Conservation (phyloP, 2,888 invertebrate genomes). For the Gymnoscelis rufifasciata region DNA sequence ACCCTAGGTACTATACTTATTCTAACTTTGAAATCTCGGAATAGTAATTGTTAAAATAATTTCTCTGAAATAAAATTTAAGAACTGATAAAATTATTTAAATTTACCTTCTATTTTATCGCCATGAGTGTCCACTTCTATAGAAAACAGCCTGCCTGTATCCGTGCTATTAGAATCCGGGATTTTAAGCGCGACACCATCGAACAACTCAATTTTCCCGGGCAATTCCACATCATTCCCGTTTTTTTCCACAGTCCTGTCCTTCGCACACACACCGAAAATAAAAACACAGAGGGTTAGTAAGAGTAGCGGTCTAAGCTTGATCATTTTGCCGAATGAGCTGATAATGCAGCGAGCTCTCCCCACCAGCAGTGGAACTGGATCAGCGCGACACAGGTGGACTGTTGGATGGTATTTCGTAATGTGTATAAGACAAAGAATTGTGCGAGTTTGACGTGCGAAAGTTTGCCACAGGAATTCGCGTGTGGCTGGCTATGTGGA, state of each 20-base stretch:
- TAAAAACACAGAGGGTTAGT: slow-evolving; percentile 30
- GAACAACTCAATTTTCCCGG: slow-evolving; percentile 50
- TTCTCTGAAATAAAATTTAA: no score
- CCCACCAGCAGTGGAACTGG: slow-evolving; percentile 36
- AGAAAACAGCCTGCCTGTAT: slow-evolving; percentile 44
- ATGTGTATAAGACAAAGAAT: slow-evolving; percentile 8
- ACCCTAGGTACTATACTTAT: no score
- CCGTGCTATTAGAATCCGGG: slow-evolving; percentile 44
- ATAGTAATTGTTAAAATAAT: no score
- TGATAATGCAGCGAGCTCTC: slow-evolving; percentile 38
- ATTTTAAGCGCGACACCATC: slow-evolving; percentile 58
- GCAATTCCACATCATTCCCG: slow-evolving; percentile 26
- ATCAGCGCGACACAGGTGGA: slow-evolving; percentile 14
- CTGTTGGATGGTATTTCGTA: slow-evolving; percentile 9
- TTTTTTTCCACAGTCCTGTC: slow-evolving; percentile 30
- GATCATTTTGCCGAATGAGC: slow-evolving; percentile 55
- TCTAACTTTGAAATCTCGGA: no score
- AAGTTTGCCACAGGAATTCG: slow-evolving; percentile 23
- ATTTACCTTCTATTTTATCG: slow-evolving; percentile 50
- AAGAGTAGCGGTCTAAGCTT: slow-evolving; percentile 41
- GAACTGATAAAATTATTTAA: no score
- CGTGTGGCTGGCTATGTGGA: slow-evolving; percentile 18
- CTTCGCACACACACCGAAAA: slow-evolving; percentile 33
- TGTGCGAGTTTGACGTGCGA: not conserved
- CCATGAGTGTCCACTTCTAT: slow-evolving; percentile 52